Base-by-base conservation (phyloP, 2,888 invertebrate genomes). In the Acronicta alni region DNA sequence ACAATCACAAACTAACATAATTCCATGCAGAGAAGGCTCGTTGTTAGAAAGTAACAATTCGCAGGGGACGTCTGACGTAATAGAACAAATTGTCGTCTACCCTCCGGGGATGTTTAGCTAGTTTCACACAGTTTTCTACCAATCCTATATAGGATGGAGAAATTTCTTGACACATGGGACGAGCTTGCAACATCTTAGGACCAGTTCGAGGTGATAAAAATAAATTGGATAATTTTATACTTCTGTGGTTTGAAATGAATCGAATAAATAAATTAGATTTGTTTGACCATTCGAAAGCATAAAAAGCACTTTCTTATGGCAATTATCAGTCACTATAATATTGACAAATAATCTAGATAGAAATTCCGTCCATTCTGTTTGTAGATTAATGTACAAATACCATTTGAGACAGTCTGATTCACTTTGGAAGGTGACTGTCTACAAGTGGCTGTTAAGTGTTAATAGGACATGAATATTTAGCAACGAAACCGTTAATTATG, bases 71-170 rank as follows among this genome's bases (percentile, higher is more conserved):
- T 18, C 32, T 41, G 39, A 46, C 32, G 55, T 77, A 69, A 77
- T 73, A 41, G 56, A 51, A 71, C 62, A 75, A 76, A 68, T 72
- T 68, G 72, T 71, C 66, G 44, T 47, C 20, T 54, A 52, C 66
- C 76, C 77, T 75, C 69, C 43, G 64, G 79, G 72, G 75, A 74
- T 55, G 54, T 66, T 74, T 61, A 62, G 44, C 42, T 73, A 67
- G 65, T 80, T 79, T 79, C 77, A 74, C 75, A 70, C 65, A 3
- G 65, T 60, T 72, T 65, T 65, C 66, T 66, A 70, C 45, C 42
- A 46, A 56, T 54, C 45, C 62, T 61, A 64, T 59, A 69, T 57
- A 60, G 44, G 62, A 71, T 66, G 53, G 59, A 65, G 72, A 77
- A 75, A 66, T 57, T 57, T 65, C 48, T 52, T 20, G 57, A 49